phyloP scores from a whole-genome alignment of 2,113 vertebrate species.

The Pipra filicauda region DNA sequence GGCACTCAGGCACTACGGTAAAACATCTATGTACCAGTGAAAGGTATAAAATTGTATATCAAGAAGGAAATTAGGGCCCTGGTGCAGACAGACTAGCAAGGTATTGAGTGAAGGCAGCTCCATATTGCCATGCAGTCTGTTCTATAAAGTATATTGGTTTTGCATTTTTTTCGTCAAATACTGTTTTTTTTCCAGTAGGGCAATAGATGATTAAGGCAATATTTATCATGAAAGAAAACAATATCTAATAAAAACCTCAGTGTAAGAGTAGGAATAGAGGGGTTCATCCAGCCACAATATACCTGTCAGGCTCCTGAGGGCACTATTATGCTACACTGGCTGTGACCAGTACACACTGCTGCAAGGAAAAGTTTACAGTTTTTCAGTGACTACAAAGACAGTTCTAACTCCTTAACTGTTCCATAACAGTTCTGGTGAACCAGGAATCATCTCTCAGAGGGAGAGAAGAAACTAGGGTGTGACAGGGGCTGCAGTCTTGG shows the following conservation, averaged over 20 bases:
- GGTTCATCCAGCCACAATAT: not conserved
- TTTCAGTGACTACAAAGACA: not conserved
- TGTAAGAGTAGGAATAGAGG: not conserved
- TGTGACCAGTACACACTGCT: not conserved
- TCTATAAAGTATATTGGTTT: not conserved
- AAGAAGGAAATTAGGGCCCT: not conserved
- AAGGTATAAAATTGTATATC: not conserved
- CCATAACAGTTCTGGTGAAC: not conserved
- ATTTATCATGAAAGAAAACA: not conserved
- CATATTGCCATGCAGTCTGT: not conserved
- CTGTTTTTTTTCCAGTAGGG: not conserved
- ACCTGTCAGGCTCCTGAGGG: not conserved
- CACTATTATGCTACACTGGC: not conserved
- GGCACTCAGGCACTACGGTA: not conserved
- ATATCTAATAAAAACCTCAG: not conserved
- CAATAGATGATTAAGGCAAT: not conserved
- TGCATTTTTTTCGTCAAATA: not conserved
- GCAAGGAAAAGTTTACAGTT: not conserved
- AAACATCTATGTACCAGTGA: not conserved
- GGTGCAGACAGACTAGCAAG: not conserved
- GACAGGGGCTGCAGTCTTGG: not conserved
- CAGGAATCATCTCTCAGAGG: not conserved
- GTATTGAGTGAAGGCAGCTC: not conserved
- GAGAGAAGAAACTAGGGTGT: not conserved
- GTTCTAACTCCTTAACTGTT: not conserved